Percentiles rank a stretch among this genome's conserved stretches.
phyloP scores from a whole-genome alignment of 2,797 vertebrate genomes.

The Uromys caudimaculatus region DNA sequence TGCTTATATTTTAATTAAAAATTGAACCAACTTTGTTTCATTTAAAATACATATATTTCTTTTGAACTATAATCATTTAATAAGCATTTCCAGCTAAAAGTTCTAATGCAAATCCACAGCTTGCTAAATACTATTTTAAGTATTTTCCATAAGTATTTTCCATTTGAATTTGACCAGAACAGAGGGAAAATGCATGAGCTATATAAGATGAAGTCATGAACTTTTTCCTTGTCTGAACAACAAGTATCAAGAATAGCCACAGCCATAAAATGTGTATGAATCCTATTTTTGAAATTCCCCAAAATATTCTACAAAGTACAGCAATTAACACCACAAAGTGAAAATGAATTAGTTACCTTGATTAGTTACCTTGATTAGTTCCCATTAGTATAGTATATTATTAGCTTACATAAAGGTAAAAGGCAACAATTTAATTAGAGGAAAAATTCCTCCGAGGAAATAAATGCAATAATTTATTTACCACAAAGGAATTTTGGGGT shows the following conservation, averaged over 20 bases:
- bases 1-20: background rate
- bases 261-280: background rate
- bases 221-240: background rate
- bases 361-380: constrained; percentile 25
- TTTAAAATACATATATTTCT: constrained; percentile 18
- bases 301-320: constrained; percentile 34
- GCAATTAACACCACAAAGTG: constrained; percentile 58
- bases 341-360: constrained; percentile 65
- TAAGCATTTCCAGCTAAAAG: background rate
- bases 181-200: background rate
- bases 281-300: background rate
- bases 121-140: background rate
- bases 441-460: constrained; percentile 50
- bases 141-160: background rate
- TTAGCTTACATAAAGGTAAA: constrained; percentile 47
- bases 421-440: constrained; percentile 58
- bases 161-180: background rate
- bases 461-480: constrained; percentile 63
- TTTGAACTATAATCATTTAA: constrained; percentile 17
- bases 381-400: constrained; percentile 45
- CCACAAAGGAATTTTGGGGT: background rate
- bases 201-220: background rate
- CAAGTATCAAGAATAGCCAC: background rate
- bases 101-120: background rate
- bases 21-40: constrained; percentile 13